Percentiles rank a stretch among this genome's conserved stretches.
phyloP scores from a whole-genome alignment of 2,797 vertebrate genomes.

The Moxostoma hubbsi region DNA sequence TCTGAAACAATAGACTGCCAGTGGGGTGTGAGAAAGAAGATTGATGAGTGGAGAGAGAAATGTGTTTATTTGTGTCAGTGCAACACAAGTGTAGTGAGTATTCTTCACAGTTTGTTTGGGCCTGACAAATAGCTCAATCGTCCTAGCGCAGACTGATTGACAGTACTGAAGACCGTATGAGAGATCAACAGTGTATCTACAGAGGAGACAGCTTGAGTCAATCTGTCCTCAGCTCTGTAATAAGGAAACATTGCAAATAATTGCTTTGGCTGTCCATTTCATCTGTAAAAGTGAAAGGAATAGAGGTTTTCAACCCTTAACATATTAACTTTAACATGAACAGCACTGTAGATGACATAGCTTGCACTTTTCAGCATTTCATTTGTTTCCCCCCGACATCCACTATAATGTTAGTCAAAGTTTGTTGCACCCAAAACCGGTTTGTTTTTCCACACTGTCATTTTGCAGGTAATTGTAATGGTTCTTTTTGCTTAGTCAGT shows the following conservation, averaged over 20 bases:
- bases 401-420: too few species aligned
- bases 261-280: slow-evolving; percentile 15
- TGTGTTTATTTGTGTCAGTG: slow-evolving; percentile 55
- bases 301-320: slow-evolving; percentile 9
- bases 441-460: too few species aligned
- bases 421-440: too few species aligned
- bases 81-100: slow-evolving; percentile 36
- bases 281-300: neutral
- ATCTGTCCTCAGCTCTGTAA: slow-evolving; percentile 38
- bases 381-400: too few species aligned
- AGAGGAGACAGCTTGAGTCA: slow-evolving; percentile 53
- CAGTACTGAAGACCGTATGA: slow-evolving; percentile 51
- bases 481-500: too few species aligned
- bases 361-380: too few species aligned
- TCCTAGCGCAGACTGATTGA: slow-evolving; percentile 58
- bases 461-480: too few species aligned
- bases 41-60: slow-evolving; percentile 44
- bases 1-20: slow-evolving; percentile 43
- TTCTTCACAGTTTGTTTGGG: slow-evolving; percentile 46
- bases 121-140: slow-evolving; percentile 54
- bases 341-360: too few species aligned
- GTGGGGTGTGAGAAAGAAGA: slow-evolving; percentile 22
- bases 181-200: slow-evolving; percentile 52
- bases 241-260: slow-evolving; percentile 16
- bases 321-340: neutral